Conservation (phyloP, 2,113 vertebrate genomes). For the Thryonomys swinderianus region DNA sequence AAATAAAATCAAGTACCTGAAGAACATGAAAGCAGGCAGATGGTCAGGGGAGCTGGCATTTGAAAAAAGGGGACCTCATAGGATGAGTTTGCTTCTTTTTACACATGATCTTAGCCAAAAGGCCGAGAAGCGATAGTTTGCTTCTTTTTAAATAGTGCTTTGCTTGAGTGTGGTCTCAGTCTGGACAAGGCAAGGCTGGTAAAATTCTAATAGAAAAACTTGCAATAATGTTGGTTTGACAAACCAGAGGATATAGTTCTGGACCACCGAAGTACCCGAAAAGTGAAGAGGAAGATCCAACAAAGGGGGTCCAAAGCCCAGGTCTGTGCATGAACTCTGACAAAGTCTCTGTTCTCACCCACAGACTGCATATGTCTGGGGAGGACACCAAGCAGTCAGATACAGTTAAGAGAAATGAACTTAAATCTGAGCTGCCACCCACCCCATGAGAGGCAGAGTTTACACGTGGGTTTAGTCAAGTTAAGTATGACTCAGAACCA, state of each 20-base stretch:
- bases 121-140: no score
- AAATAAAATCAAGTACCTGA: neutral
- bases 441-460: neutral
- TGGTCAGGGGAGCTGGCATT: neutral
- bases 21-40: neutral
- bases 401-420: neutral
- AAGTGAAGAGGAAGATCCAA: neutral
- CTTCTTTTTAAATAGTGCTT: slow-evolving; percentile 15
- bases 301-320: neutral
- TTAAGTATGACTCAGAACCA: neutral
- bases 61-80: neutral
- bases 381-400: neutral
- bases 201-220: neutral
- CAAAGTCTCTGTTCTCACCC: neutral
- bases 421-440: neutral
- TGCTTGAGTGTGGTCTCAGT: no score
- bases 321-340: neutral
- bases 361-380: no score
- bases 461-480: neutral
- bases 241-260: neutral
- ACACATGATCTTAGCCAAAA: no score
- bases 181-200: neutral
- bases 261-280: neutral
- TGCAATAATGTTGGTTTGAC: neutral
- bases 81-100: neutral